Evolutionary conservation across 2,797 vertebrate species (phyloP), one percentile per base, ranked within the genome.

Genomic region (Eulemur mongoz): DNA sequence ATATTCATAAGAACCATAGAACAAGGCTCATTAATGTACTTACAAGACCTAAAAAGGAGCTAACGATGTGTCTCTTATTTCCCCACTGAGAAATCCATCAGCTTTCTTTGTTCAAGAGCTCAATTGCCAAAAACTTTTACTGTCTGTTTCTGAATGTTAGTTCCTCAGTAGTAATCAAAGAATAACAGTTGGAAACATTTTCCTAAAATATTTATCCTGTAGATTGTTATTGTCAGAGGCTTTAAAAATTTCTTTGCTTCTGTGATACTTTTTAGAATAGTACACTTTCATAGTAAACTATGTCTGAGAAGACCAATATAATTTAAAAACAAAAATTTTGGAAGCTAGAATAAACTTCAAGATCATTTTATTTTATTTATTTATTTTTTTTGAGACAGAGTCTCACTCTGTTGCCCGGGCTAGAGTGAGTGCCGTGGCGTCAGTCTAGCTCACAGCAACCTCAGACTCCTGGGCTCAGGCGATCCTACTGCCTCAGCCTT

Each of bases 11-110:
- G 61, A 84, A 87, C 13, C 38, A 63, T 32, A 91, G 38, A 92
- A 87, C 75, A 94, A 90, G 96, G 11, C 65, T 97, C 85, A 97
- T 97, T 93, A 95, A 89, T 89, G 80, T 93, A 78, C 80, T 93
- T 91, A 95, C 32, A 97, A 93, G 79, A 78, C 89, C 76, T 87
- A 48, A 83, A 93, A 79, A 76, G 15, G 89, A 95, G n/a, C 79
- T 76, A 95, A 75, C 0, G 3, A 89, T 76, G 25, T 97, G 38
- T 81, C 87, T 93, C 54, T 87, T 81, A 84, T 95, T 95, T 65
- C 59, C 43, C 89, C 35, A 93, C 72, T 95, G 69, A 92, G 48
- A 95, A 97, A 95, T 95, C 38, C 70, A 87, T 65, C 59, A 91
- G 52, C 22, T 79, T 94, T 88, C 81, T 92, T 96, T 97, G 45